Evolutionary conservation across 2,113 vertebrate species (phyloP).

Genomic region (Halichoerus grypus): DNA sequence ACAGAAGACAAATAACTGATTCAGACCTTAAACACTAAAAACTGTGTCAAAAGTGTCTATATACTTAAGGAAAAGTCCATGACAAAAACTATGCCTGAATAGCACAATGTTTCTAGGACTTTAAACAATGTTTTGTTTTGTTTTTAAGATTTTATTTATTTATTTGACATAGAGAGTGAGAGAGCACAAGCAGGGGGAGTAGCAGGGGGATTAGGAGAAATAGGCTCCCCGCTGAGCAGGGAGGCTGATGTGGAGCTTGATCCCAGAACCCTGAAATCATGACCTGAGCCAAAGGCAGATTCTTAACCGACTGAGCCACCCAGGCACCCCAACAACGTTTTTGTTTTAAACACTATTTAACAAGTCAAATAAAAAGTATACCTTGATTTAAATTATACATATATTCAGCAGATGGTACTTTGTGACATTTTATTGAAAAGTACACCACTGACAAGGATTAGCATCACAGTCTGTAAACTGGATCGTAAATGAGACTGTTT

Average conservation of each 20-base stretch:
- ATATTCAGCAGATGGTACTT: conserved; percentile 35
- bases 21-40: conserved; percentile 8
- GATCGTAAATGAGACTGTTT: conserved; percentile 1
- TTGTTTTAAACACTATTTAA: conserved; percentile 22
- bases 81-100: background rate
- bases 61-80: conserved; percentile 38
- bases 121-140: background rate
- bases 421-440: conserved; percentile 30
- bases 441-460: background rate
- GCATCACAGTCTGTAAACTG: background rate
- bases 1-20: conserved; percentile 34
- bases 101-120: conserved; percentile 46
- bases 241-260: too few species aligned
- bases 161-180: too few species aligned
- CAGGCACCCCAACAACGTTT: background rate
- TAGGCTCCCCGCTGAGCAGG: too few species aligned
- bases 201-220: too few species aligned
- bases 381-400: conserved; percentile 39
- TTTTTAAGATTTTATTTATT: too few species aligned
- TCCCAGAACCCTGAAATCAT: too few species aligned
- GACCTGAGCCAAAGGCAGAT: too few species aligned
- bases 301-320: too few species aligned
- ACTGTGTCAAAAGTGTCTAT: background rate
- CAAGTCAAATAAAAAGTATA: conserved; percentile 27
- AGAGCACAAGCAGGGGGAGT: too few species aligned